Evolutionary conservation across 2,113 vertebrate species (phyloP), one percentile per base, ranked within the genome.

Genomic region (Syngnathoides biaculeatus): DNA sequence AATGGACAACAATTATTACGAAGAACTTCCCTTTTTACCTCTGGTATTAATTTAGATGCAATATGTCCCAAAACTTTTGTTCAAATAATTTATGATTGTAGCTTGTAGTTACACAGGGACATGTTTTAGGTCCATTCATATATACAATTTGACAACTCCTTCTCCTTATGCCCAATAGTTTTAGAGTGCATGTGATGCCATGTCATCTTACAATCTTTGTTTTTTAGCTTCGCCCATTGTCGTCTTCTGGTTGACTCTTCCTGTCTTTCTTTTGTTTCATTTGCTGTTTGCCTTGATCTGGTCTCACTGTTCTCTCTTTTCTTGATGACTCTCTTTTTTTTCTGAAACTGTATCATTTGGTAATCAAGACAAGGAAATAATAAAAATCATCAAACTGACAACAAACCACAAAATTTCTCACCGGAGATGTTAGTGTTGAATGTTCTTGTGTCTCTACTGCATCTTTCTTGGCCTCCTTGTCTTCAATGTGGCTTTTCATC

Each of bases 141-240:
- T 6, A 15, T 42, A 13, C 12, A 42, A 12, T 47, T 47, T 47
- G 45, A 15, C 12, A 0, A 47, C 14, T 19, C 14, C 45, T 19
- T 19, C 15, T 47, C n/a, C 22, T 20, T 53, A 9, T 6, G 9
- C 7, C 27, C 6, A 58, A 58, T 35, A 58, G 8, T 19, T 20
- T 35, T 58, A 8, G 17, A 35, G 30, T 10, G 17, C 20, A 35
- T 38, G 10, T 26, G 47, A 15, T 26, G 20, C 59, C 74, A 0
- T 22, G n/a, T 55, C 19, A 9, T 26, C 1, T 71, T 50, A 84
- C 84, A 79, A 39, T 79, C 73, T 57, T 70, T 66, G 22, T 65
- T 14, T 56, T 64, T 45, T 20, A 26, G 22, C 38, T 39, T 67
- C 30, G 57, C 40, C 69, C n/a, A 76, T 35, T 45, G 68, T 43